Evolutionary conservation across 2,113 vertebrate species (phyloP).

Genomic region (Ctenomys sociabilis): DNA sequence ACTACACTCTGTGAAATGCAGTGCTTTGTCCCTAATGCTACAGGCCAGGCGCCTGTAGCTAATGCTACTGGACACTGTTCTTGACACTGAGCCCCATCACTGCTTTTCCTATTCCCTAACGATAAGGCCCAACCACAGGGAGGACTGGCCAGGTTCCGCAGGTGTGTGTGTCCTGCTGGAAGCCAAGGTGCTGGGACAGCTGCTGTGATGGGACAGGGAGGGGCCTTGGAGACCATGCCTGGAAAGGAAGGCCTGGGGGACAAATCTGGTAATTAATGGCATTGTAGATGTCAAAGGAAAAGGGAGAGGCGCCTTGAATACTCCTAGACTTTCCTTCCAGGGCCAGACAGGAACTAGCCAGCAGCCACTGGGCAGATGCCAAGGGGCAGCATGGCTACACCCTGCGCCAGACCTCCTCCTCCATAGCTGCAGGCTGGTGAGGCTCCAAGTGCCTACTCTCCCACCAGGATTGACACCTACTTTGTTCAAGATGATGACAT

Average conservation of each 20-base stretch:
- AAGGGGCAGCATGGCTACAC: background rate
- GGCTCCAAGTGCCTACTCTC: constrained; percentile 29
- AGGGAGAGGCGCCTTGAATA: background rate
- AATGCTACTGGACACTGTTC: constrained; percentile 14
- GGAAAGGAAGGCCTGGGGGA: background rate
- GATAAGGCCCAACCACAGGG: background rate
- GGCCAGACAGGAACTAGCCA: background rate
- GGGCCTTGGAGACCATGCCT: background rate
- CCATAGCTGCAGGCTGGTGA: background rate
- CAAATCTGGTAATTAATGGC: background rate
- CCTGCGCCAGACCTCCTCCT: background rate
- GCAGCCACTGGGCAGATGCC: background rate
- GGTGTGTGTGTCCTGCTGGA: constrained; percentile 49
- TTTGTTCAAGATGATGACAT: background rate
- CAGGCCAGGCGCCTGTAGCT: no score
- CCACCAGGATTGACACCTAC: background rate
- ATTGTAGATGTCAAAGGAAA: constrained; percentile 34
- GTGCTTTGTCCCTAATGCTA: background rate
- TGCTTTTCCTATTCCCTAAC: constrained; percentile 22
- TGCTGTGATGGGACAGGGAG: rapidly evolving
- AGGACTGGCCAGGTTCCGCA: no score
- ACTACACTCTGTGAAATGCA: background rate
- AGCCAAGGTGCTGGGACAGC: background rate
- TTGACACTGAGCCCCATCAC: rapidly evolving
- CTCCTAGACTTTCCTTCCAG: constrained; percentile 1